A percentile compares a stretch with the other conserved stretches of the same genome.
phyloP scores from a whole-genome alignment of 35 echinoderm and acorn worm genomes.

The Apostichopus parvimensis region DNA sequence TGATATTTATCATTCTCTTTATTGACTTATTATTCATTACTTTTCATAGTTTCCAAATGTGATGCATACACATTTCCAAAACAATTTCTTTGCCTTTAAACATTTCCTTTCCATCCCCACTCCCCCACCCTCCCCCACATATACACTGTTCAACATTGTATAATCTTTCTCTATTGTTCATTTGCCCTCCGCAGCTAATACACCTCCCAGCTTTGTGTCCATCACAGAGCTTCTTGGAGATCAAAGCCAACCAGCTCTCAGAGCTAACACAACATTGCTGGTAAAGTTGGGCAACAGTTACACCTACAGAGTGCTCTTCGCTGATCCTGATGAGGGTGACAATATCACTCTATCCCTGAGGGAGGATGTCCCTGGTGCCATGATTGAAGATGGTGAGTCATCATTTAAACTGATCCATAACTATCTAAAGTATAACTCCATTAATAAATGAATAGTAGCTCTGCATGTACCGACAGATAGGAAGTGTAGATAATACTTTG shows the following conservation, averaged over 20 bases:
- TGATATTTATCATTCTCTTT: too few relatives aligned
- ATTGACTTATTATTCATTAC: too few relatives aligned
- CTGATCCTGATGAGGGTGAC: constrained; percentile 26
- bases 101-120: too few relatives aligned
- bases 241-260: not conserved
- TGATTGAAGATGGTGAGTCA: constrained; percentile 43
- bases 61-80: too few relatives aligned
- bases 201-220: constrained; percentile 23
- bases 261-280: constrained; percentile 32
- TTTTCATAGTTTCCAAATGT: too few relatives aligned
- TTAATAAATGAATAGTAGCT: too few relatives aligned
- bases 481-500: not conserved
- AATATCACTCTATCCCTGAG: constrained; percentile 38
- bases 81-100: too few relatives aligned
- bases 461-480: too few relatives aligned
- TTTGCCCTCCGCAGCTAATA: not conserved
- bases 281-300: constrained; percentile 23
- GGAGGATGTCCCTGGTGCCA: constrained; percentile 21
- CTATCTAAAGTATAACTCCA: too few relatives aligned
- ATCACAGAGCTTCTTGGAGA: constrained; percentile 41
- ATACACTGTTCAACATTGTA: too few relatives aligned
- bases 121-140: too few relatives aligned
- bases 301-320: constrained; percentile 18
- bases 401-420: too few relatives aligned
- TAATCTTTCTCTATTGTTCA: not conserved